phyloP scores from a whole-genome alignment of 2,888 invertebrate genomes.

The Flexamia atlantica region DNA sequence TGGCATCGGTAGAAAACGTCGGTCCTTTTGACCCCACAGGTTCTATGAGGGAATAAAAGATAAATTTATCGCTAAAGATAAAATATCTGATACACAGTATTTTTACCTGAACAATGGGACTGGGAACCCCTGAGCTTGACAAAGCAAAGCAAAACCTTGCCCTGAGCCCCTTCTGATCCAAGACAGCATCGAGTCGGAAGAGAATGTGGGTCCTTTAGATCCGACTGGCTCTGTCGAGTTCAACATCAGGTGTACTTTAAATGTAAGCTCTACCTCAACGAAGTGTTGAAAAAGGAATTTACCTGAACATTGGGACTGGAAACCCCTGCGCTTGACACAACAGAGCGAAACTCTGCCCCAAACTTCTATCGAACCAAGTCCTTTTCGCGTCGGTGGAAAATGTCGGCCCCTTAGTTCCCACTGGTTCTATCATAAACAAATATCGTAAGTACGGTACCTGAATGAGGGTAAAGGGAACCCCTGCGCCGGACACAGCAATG shows the following conservation, averaged over 20 bases:
- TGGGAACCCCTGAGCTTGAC: constrained; percentile 79
- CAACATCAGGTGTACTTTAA: constrained; percentile 4
- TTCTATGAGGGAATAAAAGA: constrained; percentile 66
- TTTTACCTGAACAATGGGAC: constrained; percentile 78
- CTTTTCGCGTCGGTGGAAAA: constrained; percentile 74
- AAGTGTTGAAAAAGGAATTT: constrained; percentile 67
- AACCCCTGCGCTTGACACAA: constrained; percentile 80
- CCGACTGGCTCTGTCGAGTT: constrained; percentile 71
- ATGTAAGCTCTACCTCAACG: neutral
- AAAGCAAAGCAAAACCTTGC: constrained; percentile 73
- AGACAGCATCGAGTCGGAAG: constrained; percentile 67
- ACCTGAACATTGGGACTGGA: constrained; percentile 78
- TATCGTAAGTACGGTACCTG: constrained; percentile 75
- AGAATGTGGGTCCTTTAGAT: constrained; percentile 74
- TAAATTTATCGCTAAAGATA: neutral
- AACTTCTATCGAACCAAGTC: constrained; percentile 71
- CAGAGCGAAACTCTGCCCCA: constrained; percentile 71
- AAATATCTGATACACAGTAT: neutral
- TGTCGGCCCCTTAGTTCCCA: constrained; percentile 74
- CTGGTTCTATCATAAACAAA: constrained; percentile 73
- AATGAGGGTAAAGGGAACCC: constrained; percentile 80
- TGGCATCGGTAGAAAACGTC: constrained; percentile 70
- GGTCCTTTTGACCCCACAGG: constrained; percentile 71
- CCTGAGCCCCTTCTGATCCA: constrained; percentile 67
- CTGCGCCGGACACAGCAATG: constrained; percentile 81